Evolutionary conservation across 2,797 vertebrate species (phyloP).

Genomic region (Nannoperca australis): DNA sequence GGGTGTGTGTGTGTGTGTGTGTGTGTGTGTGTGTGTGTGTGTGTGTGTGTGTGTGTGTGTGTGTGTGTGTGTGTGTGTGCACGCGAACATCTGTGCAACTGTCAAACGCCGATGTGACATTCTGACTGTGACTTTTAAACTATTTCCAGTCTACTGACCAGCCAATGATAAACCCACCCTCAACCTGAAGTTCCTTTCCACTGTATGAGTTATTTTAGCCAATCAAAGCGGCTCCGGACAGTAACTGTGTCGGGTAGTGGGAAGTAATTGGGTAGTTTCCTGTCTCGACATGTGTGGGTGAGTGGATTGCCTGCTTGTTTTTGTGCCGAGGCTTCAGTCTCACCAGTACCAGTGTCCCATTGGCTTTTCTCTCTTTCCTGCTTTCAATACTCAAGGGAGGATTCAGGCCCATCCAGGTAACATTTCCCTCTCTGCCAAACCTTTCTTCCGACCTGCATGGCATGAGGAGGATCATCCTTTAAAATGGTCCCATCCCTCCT

Average conservation of each 20-base stretch:
- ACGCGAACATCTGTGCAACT: conserved; percentile 1
- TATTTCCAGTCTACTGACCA: conserved; percentile 12
- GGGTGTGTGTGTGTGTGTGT: no score
- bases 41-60: no score
- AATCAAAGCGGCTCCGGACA: conserved; percentile 11
- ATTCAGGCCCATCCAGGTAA: conserved; percentile 98
- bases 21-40: no score
- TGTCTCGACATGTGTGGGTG: conserved; percentile 41
- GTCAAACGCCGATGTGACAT: conserved; percentile 25
- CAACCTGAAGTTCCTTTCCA: conserved; percentile 1
- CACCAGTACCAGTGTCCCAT: conserved; percentile 89
- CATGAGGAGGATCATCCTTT: conserved; percentile 75
- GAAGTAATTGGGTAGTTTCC: conserved; percentile 28
- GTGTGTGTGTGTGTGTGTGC: conserved; percentile 16
- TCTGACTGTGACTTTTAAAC: conserved; percentile 20
- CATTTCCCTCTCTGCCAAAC: conserved; percentile 61
- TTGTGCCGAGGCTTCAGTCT: conserved; percentile 60
- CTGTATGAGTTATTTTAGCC: background rate
- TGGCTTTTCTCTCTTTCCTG: conserved; percentile 98
- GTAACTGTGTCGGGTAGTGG: conserved; percentile 25
- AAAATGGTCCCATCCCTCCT: conserved; percentile 52
- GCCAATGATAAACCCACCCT: conserved; percentile 8
- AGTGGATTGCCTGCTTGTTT: conserved; percentile 43
- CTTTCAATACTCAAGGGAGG: conserved; percentile 98
- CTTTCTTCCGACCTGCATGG: conserved; percentile 82